Conservation (phyloP, 30 jellyfish, hydroid and myxozoan genomes). For the Hydractinia echinata region DNA sequence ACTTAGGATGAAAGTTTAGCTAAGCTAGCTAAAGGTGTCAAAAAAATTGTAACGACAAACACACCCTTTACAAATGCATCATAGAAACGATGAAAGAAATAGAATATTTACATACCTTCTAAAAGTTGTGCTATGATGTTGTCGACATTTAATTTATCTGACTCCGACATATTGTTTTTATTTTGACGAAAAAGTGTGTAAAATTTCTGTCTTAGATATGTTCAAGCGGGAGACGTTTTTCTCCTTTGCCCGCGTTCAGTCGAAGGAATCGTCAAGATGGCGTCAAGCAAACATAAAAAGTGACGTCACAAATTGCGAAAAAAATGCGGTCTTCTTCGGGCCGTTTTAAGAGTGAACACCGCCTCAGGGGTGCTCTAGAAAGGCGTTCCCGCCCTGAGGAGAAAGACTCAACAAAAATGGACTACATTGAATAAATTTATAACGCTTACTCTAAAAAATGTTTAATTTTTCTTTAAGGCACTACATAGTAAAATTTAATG, state of each 20-base stretch:
- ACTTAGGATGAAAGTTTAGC: not conserved
- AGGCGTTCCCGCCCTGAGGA: too few species aligned
- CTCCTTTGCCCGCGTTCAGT: constrained; percentile 20
- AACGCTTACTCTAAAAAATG: too few species aligned
- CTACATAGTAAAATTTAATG: too few species aligned
- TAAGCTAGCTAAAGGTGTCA: not conserved
- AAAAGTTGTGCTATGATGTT: constrained; percentile 73
- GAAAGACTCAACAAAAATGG: too few species aligned
- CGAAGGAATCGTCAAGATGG: not conserved
- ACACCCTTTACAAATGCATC: not conserved
- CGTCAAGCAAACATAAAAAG: constrained; percentile 5
- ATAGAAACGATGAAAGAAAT: not conserved
- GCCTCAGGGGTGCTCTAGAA: too few species aligned
- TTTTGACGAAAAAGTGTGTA: not conserved
- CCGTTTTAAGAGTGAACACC: too few species aligned
- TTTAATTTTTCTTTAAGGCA: too few species aligned
- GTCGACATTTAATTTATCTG: constrained; percentile 83
- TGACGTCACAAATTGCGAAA: constrained; percentile 2
- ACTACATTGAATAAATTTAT: too few species aligned
- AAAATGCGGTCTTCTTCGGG: not conserved
- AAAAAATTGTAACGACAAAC: not conserved
- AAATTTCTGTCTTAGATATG: not conserved
- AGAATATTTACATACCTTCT: constrained; percentile 52
- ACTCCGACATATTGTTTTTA: constrained; percentile 60
- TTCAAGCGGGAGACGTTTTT: constrained; percentile 4